phyloP scores from a whole-genome alignment of 2,797 vertebrate species.

The Danio aesculapii region DNA sequence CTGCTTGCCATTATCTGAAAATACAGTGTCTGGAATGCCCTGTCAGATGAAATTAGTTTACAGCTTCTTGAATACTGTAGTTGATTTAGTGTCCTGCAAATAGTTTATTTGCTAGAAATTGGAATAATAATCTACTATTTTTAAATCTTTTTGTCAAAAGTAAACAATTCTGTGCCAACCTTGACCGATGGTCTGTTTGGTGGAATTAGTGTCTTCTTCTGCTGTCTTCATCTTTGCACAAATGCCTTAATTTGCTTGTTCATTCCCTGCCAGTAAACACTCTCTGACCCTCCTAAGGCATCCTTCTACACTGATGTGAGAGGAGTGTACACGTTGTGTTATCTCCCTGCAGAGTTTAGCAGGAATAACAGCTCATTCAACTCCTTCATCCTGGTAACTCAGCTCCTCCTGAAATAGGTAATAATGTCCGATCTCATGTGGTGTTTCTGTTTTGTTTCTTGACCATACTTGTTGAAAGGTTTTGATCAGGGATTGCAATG shows the following conservation, averaged over 20 bases:
- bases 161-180: slow-evolving; percentile 30
- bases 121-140: slow-evolving; percentile 39
- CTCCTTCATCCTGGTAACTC: slow-evolving; percentile 33
- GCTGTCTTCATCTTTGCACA: slow-evolving; percentile 20
- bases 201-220: slow-evolving; percentile 28
- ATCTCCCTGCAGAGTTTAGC: slow-evolving; percentile 22
- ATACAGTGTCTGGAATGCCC: slow-evolving; percentile 24
- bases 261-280: slow-evolving; percentile 46
- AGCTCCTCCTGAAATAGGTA: slow-evolving; percentile 27
- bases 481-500: slow-evolving; percentile 11
- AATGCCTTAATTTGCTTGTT: slow-evolving; percentile 31
- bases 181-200: slow-evolving; percentile 20
- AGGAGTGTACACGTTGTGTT: neutral
- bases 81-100: slow-evolving; percentile 28
- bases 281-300: slow-evolving; percentile 45
- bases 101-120: slow-evolving; percentile 33
- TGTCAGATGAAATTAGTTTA: slow-evolving; percentile 24
- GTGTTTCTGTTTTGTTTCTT: slow-evolving; percentile 23
- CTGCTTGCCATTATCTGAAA: slow-evolving; percentile 33
- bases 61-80: slow-evolving; percentile 22
- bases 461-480: slow-evolving; percentile 16
- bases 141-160: neutral
- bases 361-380: slow-evolving; percentile 26
- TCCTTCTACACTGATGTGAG: slow-evolving; percentile 39
- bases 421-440: slow-evolving; percentile 26